A percentile compares a stretch with the other conserved stretches of the same genome.
phyloP scores from a whole-genome alignment of 2,113 vertebrate species.

The Urocolius indicus region DNA sequence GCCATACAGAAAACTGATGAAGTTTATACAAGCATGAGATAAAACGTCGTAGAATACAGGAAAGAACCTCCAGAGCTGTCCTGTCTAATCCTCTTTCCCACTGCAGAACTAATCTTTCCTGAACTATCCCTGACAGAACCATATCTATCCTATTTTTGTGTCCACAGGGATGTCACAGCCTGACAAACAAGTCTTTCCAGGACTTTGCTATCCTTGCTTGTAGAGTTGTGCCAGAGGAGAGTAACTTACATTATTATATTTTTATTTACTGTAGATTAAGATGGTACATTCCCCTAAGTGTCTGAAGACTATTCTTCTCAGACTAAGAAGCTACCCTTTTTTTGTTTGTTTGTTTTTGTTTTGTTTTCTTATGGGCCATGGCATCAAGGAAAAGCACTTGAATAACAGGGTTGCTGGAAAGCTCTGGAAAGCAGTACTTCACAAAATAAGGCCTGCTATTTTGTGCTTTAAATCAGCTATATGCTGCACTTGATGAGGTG shows the following conservation, averaged over 20 bases:
- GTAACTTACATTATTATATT: neutral
- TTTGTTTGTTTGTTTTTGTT: too few relatives aligned
- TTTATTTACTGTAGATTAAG: neutral
- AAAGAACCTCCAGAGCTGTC: neutral
- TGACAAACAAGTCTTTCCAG: neutral
- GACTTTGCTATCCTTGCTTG: accelerated
- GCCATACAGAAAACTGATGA: neutral
- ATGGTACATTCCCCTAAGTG: neutral
- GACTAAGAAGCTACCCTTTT: neutral
- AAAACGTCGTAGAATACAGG: neutral
- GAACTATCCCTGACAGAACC: neutral
- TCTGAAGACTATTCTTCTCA: neutral
- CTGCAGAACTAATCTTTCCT: neutral
- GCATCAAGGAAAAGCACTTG: neutral
- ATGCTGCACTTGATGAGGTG: neutral
- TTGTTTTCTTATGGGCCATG: neutral
- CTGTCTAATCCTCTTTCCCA: neutral
- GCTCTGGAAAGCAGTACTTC: neutral
- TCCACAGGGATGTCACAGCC: neutral
- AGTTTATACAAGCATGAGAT: neutral
- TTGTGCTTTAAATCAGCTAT: neutral
- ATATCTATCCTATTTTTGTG: neutral
- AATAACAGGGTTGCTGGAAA: neutral
- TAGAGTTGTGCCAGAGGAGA: neutral
- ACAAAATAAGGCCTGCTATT: neutral